Base-by-base conservation (phyloP, 2,888 invertebrate species). In the Poecilobothrus nobilitatus region DNA sequence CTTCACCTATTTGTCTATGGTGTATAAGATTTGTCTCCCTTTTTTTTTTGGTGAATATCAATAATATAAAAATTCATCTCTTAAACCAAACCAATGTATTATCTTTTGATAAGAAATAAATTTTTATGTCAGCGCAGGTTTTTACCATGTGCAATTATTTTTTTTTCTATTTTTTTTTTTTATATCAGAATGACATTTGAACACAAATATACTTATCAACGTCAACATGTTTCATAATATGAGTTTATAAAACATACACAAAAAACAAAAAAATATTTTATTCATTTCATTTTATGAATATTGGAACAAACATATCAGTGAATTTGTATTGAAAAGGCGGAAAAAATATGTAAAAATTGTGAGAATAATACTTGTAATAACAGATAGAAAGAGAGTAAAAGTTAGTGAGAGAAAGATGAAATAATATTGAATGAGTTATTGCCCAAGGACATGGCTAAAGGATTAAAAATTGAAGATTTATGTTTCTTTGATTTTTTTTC, bases 371-470 rank as follows among this genome's bases (percentile, higher is more conserved):
- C 27, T 27, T 15, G 15, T 6, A 53, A n/a, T 15, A n/a, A n/a
- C n/a, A n/a, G n/a, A n/a, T n/a, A n/a, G 18, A 53, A 18, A 18
- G 53, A 9, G 53, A 18, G n/a, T 8, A 53, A 53, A 53, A 53
- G 6, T 53, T 4, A 12, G n/a, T 12, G 15, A 53, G 53, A 53
- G 53, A 53, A 53, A 9, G 15, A 53, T 27, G 37, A 53, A 2
- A 53, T 9, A 18, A 53, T 15, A 53, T 53, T 53, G n/a, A 53
- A 53, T 53, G 53, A 53, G 53, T 53, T 53, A 53, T 53, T 53
- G 53, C 53, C 53, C 53, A 53, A 53, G 53, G 53, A 53, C 53
- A 53, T 53, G 53, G 53, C 9, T 53, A 18, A 53, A 53, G 53
- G 53, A 53, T 53, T 53, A 53, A 53, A 15, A 15, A 53, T 53